phyloP scores from a whole-genome alignment of 2,797 vertebrate species.

The Etheostoma nigrum region DNA sequence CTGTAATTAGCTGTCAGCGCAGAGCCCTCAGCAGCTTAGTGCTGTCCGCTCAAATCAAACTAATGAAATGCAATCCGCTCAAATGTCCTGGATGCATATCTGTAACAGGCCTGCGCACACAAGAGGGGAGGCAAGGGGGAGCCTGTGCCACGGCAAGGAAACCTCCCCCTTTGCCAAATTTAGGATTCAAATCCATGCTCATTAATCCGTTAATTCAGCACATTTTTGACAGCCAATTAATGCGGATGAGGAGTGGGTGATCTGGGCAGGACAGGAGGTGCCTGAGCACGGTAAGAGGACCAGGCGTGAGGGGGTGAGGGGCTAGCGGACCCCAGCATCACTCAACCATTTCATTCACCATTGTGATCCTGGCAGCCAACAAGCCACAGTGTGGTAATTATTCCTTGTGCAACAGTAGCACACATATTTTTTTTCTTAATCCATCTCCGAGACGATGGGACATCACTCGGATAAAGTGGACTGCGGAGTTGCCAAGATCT shows the following conservation, averaged over 20 bases:
- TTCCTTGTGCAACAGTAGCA: conserved; percentile 24
- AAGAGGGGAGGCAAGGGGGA: conserved; percentile 82
- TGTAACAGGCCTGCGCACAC: conserved; percentile 92
- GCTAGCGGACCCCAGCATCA: conserved; percentile 62
- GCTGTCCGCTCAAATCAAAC: conserved; percentile 97
- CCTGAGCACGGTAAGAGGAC: conserved; percentile 67
- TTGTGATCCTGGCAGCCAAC: conserved; percentile 57
- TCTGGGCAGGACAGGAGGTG: conserved; percentile 75
- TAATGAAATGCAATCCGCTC: conserved; percentile 98
- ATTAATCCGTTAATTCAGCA: conserved; percentile 94
- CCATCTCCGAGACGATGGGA: conserved; percentile 5
- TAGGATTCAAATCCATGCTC: conserved; percentile 86
- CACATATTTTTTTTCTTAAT: conserved; percentile 50
- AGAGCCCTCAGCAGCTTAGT: conserved; percentile 94
- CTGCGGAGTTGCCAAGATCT: conserved; percentile 28
- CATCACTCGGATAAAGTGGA: neutral
- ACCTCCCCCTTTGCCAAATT: conserved; percentile 84
- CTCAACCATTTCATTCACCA: conserved; percentile 54
- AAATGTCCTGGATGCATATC: conserved; percentile 95
- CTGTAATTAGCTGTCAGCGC: conserved; percentile 99
- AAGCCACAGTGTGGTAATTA: conserved; percentile 27
- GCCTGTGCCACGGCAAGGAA: conserved; percentile 79
- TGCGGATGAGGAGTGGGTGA: conserved; percentile 87
- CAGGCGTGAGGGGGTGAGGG: conserved; percentile 67
- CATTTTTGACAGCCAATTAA: conserved; percentile 97